A percentile compares a stretch with the other conserved stretches of the same genome.
Evolutionary conservation across 2,113 vertebrate species (phyloP).

Genomic region (Carassius gibelio): DNA sequence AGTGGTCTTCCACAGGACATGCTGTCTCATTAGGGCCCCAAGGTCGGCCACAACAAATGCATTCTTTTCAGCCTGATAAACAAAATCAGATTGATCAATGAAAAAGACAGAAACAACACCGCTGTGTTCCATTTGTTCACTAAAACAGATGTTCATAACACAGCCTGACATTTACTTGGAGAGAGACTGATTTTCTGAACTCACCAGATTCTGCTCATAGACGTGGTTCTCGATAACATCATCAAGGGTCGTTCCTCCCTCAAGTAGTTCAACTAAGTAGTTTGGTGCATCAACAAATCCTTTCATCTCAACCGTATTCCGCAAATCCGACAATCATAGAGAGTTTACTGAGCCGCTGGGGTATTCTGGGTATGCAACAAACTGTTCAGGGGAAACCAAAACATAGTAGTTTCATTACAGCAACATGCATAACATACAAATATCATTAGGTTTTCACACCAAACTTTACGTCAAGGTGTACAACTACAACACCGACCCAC

Average conservation of each 20-base stretch:
- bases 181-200: conserved; percentile 56
- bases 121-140: not conserved
- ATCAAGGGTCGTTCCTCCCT: conserved; percentile 87
- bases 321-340: conserved; percentile 98
- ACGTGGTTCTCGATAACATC: conserved; percentile 94
- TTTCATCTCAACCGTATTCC: conserved; percentile 99
- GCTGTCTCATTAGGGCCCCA: conserved; percentile 89
- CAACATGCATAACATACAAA: not conserved
- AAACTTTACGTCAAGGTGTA: not conserved
- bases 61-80: conserved; percentile 85
- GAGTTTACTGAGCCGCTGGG: conserved; percentile 90
- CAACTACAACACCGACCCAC: not conserved
- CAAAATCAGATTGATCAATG: not conserved
- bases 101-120: not conserved
- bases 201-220: conserved; percentile 91
- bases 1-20: conserved; percentile 86
- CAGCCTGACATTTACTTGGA: not conserved
- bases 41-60: conserved; percentile 96
- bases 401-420: not conserved
- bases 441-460: not conserved
- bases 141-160: not conserved
- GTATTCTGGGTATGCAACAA: conserved; percentile 99
- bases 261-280: conserved; percentile 92
- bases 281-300: conserved; percentile 93
- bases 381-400: conserved; percentile 73